These are phyloP conservation scores for Cairina moschata DNA, from an alignment of 2,113 vertebrate species.

Conservation along the genomic window DNA sequence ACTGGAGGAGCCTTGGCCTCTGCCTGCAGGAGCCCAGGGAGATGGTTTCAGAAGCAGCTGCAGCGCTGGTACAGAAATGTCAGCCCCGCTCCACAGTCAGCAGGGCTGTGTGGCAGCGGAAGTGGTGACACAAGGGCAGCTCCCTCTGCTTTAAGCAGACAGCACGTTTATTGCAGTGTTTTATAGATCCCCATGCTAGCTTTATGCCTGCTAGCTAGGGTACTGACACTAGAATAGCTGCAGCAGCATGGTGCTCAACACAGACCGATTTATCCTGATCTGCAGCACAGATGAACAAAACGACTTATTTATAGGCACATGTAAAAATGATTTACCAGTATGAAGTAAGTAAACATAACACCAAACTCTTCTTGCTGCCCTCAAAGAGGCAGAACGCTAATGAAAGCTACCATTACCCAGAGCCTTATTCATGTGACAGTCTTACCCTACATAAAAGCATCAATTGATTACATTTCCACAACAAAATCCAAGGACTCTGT, in stretches of 20 bases:
- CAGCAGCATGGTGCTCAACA: not conserved
- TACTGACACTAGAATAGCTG: rapidly evolving
- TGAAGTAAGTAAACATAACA: not conserved
- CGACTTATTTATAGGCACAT: rapidly evolving
- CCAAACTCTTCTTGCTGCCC: not conserved
- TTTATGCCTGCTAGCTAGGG: not conserved
- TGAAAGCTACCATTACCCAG: not conserved
- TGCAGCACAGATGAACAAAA: not conserved
- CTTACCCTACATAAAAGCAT: not conserved
- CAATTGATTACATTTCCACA: not conserved
- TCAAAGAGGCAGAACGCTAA: not conserved
- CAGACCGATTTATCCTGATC: not conserved
- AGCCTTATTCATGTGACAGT: not conserved
- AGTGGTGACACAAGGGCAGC: not conserved
- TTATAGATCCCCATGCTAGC: not conserved
- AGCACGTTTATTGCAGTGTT: rapidly evolving
- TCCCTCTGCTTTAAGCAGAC: not conserved
- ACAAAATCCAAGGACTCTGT: not conserved
- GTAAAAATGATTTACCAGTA: not conserved
- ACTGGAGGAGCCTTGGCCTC: rapidly evolving
- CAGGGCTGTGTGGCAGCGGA: rapidly evolving
- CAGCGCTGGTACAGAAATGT: rapidly evolving
- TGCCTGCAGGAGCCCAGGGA: rapidly evolving
- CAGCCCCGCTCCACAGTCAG: rapidly evolving
- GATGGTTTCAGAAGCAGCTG: rapidly evolving